Percentiles rank a stretch among this genome's conserved stretches.
These are phyloP conservation scores for Odontothrips loti DNA, from an alignment of 2,888 invertebrate species.

Conservation along the genomic window DNA sequence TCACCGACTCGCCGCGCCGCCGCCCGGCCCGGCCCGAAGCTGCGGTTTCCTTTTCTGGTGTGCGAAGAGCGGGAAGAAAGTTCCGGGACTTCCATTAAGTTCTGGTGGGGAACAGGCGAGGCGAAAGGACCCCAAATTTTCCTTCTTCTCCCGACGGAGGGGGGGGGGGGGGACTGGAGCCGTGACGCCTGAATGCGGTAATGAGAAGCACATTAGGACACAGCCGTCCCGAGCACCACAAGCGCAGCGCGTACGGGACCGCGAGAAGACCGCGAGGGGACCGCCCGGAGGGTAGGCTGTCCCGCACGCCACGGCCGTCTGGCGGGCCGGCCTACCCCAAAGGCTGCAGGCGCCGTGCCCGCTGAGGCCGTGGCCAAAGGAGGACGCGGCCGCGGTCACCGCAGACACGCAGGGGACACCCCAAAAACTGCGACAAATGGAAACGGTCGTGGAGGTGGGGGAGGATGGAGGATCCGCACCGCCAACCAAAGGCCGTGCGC, in stretches of 20 bases:
- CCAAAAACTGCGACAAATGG: constrained; percentile 22
- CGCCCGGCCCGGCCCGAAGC: no score
- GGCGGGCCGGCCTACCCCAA: no score
- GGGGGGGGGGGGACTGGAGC: background rate
- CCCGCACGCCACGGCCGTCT: no score
- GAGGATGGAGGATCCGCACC: no score
- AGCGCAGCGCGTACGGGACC: background rate
- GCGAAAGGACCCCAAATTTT: background rate
- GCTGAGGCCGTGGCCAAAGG: no score
- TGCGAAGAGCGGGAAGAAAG: background rate
- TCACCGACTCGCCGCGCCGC: background rate
- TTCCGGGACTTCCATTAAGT: constrained; percentile 18
- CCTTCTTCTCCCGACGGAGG: background rate
- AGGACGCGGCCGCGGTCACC: background rate
- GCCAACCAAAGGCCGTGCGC: no score
- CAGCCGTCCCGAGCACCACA: background rate
- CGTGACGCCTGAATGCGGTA: background rate
- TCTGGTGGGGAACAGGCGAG: background rate
- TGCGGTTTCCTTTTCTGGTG: constrained; percentile 2
- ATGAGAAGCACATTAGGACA: background rate
- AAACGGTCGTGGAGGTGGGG: background rate
- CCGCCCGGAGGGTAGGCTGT: background rate
- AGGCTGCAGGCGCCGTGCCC: no score
- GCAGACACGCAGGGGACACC: background rate
- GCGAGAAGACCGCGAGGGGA: no score